Evolutionary conservation across 1,140 invertebrate species (phyloP).

Genomic region (Drosophila insularis): DNA sequence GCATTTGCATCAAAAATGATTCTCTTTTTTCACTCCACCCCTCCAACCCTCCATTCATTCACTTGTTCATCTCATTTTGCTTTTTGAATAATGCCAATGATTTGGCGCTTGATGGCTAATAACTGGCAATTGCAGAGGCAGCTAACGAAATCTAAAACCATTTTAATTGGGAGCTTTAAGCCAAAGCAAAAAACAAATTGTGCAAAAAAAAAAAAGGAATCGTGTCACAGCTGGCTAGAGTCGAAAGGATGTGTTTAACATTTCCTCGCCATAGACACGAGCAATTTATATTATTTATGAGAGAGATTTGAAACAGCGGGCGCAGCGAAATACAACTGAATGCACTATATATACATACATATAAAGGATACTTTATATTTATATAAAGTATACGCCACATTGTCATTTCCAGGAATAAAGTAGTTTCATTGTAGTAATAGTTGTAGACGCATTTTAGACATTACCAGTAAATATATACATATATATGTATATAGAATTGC

Average conservation of each 20-base stretch:
- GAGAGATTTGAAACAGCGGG: constrained; percentile 70
- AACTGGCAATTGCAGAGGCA: constrained; percentile 54
- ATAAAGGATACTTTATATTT: constrained; percentile 15
- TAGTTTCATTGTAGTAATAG: not conserved
- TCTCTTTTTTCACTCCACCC: not conserved
- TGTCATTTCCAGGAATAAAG: constrained; percentile 47
- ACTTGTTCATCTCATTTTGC: constrained; percentile 25
- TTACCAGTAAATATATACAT: constrained; percentile 66
- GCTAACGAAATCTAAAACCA: not conserved
- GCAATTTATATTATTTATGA: constrained; percentile 73
- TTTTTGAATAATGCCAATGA: constrained; percentile 59
- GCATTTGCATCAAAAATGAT: constrained; percentile 34
- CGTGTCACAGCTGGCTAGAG: constrained; percentile 40
- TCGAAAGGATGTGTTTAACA: constrained; percentile 54
- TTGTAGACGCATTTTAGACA: constrained; percentile 62
- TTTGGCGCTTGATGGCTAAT: constrained; percentile 58
- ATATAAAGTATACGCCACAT: constrained; percentile 65
- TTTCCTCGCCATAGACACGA: constrained; percentile 41
- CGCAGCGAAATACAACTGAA: constrained; percentile 60
- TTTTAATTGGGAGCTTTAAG: constrained; percentile 20
- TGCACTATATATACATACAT: constrained; percentile 58
- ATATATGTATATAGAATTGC: constrained; percentile 20
- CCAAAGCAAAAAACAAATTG: not conserved
- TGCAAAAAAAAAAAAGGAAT: constrained; percentile 5
- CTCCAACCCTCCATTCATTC: not conserved